Percentiles rank a stretch among this genome's conserved stretches.
Conservation (phyloP, 2,888 invertebrate species). For the Platycheirus rosarum region DNA sequence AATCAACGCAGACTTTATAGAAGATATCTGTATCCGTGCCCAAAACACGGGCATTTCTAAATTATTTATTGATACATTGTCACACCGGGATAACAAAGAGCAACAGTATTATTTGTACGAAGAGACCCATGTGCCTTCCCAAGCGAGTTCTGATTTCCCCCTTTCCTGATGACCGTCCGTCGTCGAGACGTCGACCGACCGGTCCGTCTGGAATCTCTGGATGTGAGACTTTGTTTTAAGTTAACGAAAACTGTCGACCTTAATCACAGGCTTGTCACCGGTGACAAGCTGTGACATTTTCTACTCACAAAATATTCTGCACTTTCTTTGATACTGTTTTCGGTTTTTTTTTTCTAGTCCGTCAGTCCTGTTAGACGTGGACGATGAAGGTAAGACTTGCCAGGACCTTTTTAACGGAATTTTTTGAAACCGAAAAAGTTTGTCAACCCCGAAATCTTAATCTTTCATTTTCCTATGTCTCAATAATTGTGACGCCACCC, state of each 20-base stretch:
- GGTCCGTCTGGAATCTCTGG: not conserved
- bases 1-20: constrained; percentile 47
- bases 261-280: constrained; percentile 76
- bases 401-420: not conserved
- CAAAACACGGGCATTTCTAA: constrained; percentile 39
- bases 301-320: constrained; percentile 68
- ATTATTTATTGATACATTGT: constrained; percentile 70
- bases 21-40: not conserved
- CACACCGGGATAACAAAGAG: constrained; percentile 24
- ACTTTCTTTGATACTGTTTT: constrained; percentile 50
- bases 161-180: not conserved
- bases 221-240: constrained; percentile 64
- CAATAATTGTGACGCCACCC: constrained; percentile 16
- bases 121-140: constrained; percentile 15
- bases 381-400: constrained; percentile 29
- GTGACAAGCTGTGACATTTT: constrained; percentile 76
- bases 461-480: constrained; percentile 59
- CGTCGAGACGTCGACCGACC: not conserved
- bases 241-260: constrained; percentile 75
- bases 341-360: not conserved
- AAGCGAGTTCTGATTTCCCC: constrained; percentile 11
- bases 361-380: not conserved
- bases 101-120: constrained; percentile 20
- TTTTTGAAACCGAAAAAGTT: constrained; percentile 32
- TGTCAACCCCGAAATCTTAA: constrained; percentile 70